These are phyloP conservation scores for Camponotus fellah DNA, from an alignment of 2,888 invertebrate genomes.

Conservation along the genomic window DNA sequence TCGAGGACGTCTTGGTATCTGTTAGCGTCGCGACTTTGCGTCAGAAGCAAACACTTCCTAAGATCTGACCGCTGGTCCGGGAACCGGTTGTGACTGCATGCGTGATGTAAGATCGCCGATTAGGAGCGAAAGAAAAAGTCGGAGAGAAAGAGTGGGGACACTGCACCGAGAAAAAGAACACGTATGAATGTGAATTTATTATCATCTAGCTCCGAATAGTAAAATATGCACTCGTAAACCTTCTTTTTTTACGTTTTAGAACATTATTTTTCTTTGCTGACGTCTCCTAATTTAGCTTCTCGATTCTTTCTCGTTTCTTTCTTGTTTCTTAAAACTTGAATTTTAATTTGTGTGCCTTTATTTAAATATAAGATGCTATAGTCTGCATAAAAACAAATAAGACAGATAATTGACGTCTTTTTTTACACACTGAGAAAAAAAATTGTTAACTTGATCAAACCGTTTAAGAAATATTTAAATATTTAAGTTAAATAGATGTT, in stretches of 20 bases:
- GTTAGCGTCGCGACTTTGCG: constrained; percentile 48
- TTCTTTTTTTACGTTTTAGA: constrained; percentile 21
- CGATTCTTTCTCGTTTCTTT: constrained; percentile 24
- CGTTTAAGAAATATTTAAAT: too few species aligned
- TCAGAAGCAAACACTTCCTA: constrained; percentile 76
- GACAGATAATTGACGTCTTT: background rate
- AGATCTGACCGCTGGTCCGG: constrained; percentile 70
- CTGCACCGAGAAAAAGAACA: constrained; percentile 69
- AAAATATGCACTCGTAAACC: background rate
- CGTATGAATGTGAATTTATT: constrained; percentile 77
- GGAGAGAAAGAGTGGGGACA: constrained; percentile 64
- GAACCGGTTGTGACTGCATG: constrained; percentile 84
- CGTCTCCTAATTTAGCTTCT: background rate
- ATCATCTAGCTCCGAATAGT: constrained; percentile 47
- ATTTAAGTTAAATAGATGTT: too few species aligned
- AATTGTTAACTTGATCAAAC: too few species aligned
- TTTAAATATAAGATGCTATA: background rate
- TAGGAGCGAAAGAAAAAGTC: constrained; percentile 72
- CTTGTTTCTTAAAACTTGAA: constrained; percentile 15
- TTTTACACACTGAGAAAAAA: background rate
- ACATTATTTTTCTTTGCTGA: constrained; percentile 60
- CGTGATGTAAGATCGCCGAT: constrained; percentile 83
- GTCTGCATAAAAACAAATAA: background rate
- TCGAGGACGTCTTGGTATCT: background rate
- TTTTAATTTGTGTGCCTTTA: background rate